Base-by-base conservation (phyloP, 2,113 vertebrate genomes). In the Catharus fuscescens region DNA sequence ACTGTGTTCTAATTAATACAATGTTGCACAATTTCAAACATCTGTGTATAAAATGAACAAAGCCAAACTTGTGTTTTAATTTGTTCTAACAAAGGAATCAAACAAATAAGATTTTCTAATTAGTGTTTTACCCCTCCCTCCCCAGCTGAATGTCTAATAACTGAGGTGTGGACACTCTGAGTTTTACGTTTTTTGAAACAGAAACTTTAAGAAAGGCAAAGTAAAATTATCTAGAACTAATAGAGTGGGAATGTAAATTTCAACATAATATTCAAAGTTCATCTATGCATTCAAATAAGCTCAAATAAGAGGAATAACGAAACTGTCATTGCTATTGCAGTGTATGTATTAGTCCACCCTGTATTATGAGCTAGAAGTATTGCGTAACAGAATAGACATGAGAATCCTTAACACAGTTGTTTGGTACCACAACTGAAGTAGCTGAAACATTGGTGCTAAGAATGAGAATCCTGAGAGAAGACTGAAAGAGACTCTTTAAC, bases 1-100 rank as follows among this genome's bases (percentile, higher is more conserved):
- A 81, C 25, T 77, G 61, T 80, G 53, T 71, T 91, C 90, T 93
- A 95, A 97, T 94, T 90, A 95, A 81, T 67, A 86, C 47, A 86
- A 92, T 32, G 40, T 44, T 87, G 31, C 57, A n/a, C 14, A 10
- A 86, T 81, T 77, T 88, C 86, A 83, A 82, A 67, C 93, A 97
- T 73, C 86, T 96, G 92, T 70, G 66, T 40, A 80, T 76, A 88
- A 97, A 95, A 91, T 19, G 36, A 90, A 74, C 31, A 79, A 86
- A 74, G 15, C 16, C 13, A 44, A 93, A 84, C 44, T 21, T 78
- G 45, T 45, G 44, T 8, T 70, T 78, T 62, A 34, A 66, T 78
- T 92, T 88, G 18, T 80, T 93, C 47, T 83, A 80, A 88, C 6
- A 85, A 80, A 83, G 4, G 18, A 88, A 85, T 86, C 8, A 86